A percentile compares a stretch with the other conserved stretches of the same genome.
These are phyloP conservation scores for Tiliacea aurago DNA, from an alignment of 2,888 invertebrate genomes.

Conservation along the genomic window DNA sequence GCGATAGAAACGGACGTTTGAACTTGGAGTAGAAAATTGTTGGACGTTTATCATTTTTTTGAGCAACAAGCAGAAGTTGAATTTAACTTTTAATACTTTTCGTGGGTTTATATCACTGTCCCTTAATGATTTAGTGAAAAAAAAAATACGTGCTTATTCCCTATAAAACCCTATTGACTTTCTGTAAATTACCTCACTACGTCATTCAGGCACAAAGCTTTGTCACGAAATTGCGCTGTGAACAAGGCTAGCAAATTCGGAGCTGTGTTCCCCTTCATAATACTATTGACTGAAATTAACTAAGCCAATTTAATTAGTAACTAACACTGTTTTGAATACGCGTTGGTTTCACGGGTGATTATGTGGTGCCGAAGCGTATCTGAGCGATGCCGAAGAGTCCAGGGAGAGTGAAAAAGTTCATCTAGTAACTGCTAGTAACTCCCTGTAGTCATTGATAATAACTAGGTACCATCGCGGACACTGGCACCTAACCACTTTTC, in stretches of 20 bases:
- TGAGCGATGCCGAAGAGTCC: not conserved
- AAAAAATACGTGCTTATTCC: too few species aligned
- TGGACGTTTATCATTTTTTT: too few species aligned
- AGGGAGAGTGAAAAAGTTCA: not conserved
- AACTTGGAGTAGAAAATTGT: too few species aligned
- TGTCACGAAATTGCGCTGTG: constrained; percentile 44
- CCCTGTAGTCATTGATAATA: not conserved
- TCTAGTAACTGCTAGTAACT: not conserved
- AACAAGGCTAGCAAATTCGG: constrained; percentile 35
- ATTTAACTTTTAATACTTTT: too few species aligned
- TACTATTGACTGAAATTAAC: constrained; percentile 14
- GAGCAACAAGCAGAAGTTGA: too few species aligned
- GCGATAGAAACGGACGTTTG: too few species aligned
- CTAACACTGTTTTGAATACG: not conserved
- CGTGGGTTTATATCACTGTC: too few species aligned
- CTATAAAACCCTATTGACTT: not conserved
- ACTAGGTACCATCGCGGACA: too few species aligned
- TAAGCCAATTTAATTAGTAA: not conserved
- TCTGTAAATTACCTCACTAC: constrained; percentile 13
- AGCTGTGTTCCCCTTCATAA: constrained; percentile 15
- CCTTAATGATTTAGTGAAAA: too few species aligned
- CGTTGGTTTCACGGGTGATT: too few species aligned
- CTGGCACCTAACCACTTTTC: too few species aligned
- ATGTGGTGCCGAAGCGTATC: not conserved
- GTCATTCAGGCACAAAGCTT: constrained; percentile 38